Evolutionary conservation across 2,113 vertebrate species (phyloP).

Genomic region (Aramus guarauna): DNA sequence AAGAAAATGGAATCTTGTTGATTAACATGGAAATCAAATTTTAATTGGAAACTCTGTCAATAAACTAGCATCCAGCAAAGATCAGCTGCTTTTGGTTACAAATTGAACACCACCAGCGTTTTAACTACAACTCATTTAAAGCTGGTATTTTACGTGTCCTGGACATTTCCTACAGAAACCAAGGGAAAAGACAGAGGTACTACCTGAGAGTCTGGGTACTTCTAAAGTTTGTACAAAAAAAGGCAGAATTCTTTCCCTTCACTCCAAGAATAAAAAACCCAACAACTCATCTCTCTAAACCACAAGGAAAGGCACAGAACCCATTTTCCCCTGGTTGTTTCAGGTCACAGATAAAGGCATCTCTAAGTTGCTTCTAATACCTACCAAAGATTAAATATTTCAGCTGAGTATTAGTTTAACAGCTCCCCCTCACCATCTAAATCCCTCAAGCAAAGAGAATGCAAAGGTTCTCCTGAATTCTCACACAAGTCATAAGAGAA

Average conservation of each 20-base stretch:
- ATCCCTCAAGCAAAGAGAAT: neutral
- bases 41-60: neutral
- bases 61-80: neutral
- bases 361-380: neutral
- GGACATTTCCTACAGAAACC: neutral
- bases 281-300: neutral
- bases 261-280: neutral
- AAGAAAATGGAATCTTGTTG: neutral
- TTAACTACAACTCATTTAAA: neutral
- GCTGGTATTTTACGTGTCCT: neutral
- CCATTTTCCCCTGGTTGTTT: neutral
- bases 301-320: neutral
- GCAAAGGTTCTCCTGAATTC: neutral
- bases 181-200: neutral
- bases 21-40: neutral
- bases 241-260: neutral
- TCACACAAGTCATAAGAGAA: neutral
- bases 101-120: neutral
- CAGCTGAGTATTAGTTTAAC: neutral
- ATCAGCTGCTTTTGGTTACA: neutral
- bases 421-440: neutral
- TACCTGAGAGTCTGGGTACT: neutral
- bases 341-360: neutral
- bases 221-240: neutral
- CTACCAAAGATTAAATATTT: slow-evolving; percentile 6